Evolutionary conservation across 2,797 vertebrate genomes (phyloP).

Genomic region (Pseudotriccus pelzelni): DNA sequence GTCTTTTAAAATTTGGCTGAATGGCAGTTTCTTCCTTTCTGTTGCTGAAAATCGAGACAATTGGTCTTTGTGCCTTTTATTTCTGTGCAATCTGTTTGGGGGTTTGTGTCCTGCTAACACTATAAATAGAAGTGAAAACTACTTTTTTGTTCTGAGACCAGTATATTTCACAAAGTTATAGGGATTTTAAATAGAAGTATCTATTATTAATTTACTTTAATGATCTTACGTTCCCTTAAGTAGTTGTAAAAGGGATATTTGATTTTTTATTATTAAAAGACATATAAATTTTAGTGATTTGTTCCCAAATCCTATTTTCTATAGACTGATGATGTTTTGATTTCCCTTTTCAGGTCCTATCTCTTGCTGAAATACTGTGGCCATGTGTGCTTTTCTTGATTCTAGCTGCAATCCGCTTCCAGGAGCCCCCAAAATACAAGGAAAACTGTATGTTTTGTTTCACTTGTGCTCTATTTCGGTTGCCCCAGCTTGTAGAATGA

Average conservation of each 20-base stretch:
- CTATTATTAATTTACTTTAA: not conserved
- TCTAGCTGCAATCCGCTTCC: slow-evolving; percentile 68
- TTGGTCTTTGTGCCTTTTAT: not conserved
- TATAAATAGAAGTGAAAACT: not conserved
- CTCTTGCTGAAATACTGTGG: slow-evolving; percentile 74
- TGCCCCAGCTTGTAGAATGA: not conserved
- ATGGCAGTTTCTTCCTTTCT: not conserved
- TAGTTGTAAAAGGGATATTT: not conserved
- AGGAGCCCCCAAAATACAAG: slow-evolving; percentile 70
- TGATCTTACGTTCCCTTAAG: not conserved
- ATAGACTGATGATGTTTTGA: not conserved
- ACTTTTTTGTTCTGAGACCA: not conserved
- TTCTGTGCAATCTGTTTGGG: not conserved
- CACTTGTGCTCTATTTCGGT: not conserved
- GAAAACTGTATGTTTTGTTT: slow-evolving; percentile 71
- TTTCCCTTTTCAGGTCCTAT: slow-evolving; percentile 66
- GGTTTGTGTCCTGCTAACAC: not conserved
- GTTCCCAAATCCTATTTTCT: not conserved
- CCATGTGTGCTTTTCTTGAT: slow-evolving; percentile 74
- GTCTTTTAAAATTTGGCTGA: not conserved
- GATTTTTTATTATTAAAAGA: not conserved
- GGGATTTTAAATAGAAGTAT: not conserved
- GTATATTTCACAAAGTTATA: not conserved
- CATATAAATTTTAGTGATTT: not conserved
- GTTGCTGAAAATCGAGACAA: not conserved